Conservation (phyloP, 2,797 vertebrate genomes). For the Phalloptychus januarius region DNA sequence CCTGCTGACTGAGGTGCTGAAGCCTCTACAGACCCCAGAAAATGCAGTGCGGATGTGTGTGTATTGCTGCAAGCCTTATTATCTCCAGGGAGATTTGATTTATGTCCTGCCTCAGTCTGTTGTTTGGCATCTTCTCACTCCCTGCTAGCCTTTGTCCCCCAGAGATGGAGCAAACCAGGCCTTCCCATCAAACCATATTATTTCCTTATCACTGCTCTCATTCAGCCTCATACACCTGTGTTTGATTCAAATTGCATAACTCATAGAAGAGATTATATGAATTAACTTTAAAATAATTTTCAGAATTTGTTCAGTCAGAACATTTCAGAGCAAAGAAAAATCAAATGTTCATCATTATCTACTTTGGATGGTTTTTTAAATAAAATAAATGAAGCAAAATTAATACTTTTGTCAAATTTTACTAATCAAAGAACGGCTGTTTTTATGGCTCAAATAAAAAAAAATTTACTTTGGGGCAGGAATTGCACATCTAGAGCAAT, state of each 20-base stretch:
- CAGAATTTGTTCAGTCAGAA: background rate
- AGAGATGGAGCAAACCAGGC: conserved; percentile 52
- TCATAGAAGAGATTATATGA: conserved; percentile 7
- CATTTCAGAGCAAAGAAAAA: background rate
- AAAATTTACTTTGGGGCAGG: conserved; percentile 25
- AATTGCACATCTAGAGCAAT: conserved; percentile 33
- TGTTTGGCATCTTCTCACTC: conserved; percentile 70
- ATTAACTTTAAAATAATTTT: conserved; percentile 10
- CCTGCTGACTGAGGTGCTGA: conserved; percentile 50
- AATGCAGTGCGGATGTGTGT: conserved; percentile 36
- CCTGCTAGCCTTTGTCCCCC: conserved; percentile 57
- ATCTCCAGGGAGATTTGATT: conserved; percentile 76
- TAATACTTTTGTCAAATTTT: background rate
- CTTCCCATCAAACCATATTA: conserved; percentile 69
- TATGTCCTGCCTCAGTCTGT: conserved; percentile 75
- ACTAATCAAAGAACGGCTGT: conserved; percentile 4
- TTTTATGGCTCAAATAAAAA: conserved; percentile 35
- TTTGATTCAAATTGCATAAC: conserved; percentile 58
- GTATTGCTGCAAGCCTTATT: conserved; percentile 44
- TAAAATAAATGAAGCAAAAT: background rate
- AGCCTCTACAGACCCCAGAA: conserved; percentile 45
- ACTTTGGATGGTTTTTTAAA: conserved; percentile 1
- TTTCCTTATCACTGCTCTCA: conserved; percentile 57
- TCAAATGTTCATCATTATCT: background rate
- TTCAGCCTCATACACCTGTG: conserved; percentile 35